These are phyloP conservation scores for Nomada lathburiana DNA, from an alignment of 2,888 invertebrate genomes.

Conservation along the genomic window DNA sequence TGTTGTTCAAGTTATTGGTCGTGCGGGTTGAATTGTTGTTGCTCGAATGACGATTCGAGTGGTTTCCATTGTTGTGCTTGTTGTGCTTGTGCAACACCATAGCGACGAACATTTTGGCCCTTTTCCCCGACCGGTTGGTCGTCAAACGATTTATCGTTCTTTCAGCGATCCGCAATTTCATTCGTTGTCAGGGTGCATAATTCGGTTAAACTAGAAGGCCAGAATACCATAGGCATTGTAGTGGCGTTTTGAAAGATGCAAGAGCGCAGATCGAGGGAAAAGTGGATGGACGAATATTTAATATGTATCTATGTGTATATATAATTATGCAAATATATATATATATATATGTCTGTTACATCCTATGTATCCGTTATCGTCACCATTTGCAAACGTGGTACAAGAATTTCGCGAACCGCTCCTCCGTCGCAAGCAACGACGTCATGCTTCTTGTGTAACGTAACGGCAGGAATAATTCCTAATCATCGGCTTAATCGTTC, in stretches of 20 bases:
- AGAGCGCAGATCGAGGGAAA: constrained; percentile 22
- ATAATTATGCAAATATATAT: neutral
- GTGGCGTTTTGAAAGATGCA: constrained; percentile 23
- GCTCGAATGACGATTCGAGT: constrained; percentile 74
- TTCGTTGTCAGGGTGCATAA: constrained; percentile 60
- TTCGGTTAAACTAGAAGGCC: constrained; percentile 53
- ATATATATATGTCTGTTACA: neutral
- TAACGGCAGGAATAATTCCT: neutral
- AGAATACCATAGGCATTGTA: constrained; percentile 1
- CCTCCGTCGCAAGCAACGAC: neutral
- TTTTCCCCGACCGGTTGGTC: constrained; percentile 45
- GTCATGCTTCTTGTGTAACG: too few relatives aligned
- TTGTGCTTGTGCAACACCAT: constrained; percentile 83
- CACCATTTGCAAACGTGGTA: neutral
- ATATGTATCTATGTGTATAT: too few relatives aligned
- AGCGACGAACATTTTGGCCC: constrained; percentile 80
- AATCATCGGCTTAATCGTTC: constrained; percentile 8
- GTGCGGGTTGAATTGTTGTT: constrained; percentile 73
- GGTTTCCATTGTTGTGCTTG: constrained; percentile 76
- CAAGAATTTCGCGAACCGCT: neutral
- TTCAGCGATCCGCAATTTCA: constrained; percentile 53
- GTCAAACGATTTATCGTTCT: constrained; percentile 52
- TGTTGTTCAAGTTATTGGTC: constrained; percentile 73
- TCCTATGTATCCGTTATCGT: neutral
- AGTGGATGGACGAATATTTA: constrained; percentile 51